Evolutionary conservation across 2,113 vertebrate genomes (phyloP).

Genomic region (Petroica traversi): DNA sequence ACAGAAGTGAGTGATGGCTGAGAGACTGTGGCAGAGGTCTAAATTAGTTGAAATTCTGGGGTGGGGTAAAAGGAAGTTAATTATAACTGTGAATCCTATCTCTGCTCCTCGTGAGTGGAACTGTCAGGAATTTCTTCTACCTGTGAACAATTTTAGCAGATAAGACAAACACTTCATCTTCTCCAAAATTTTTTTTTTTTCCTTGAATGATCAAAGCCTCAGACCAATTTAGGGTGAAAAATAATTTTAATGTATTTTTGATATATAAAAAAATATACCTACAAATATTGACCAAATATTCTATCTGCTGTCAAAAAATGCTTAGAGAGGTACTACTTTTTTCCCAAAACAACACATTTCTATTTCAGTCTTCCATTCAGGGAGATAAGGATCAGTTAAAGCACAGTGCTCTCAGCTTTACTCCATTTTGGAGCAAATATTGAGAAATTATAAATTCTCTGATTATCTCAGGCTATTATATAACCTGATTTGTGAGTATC

Average conservation of each 20-base stretch:
- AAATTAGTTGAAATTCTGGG: neutral
- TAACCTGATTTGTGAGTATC: neutral
- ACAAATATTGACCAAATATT: neutral
- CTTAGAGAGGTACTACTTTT: neutral
- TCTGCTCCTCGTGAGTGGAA: neutral
- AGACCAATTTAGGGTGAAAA: neutral
- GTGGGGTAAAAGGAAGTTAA: neutral
- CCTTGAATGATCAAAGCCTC: neutral
- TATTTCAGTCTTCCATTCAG: neutral
- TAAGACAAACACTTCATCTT: neutral
- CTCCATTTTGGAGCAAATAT: neutral
- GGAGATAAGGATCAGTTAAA: neutral
- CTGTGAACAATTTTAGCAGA: neutral
- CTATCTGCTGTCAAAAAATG: neutral
- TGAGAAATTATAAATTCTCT: neutral
- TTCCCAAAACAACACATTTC: neutral
- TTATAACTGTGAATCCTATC: neutral
- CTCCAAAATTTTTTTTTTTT: neutral
- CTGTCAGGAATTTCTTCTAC: neutral
- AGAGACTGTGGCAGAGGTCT: neutral
- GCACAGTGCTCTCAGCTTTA: neutral
- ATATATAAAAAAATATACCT: neutral
- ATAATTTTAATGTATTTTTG: neutral
- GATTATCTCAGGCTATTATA: neutral
- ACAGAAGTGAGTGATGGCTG: constrained; percentile 66